Base-by-base conservation (phyloP, 2,797 vertebrate species). In the Eulemur rubriventer region DNA sequence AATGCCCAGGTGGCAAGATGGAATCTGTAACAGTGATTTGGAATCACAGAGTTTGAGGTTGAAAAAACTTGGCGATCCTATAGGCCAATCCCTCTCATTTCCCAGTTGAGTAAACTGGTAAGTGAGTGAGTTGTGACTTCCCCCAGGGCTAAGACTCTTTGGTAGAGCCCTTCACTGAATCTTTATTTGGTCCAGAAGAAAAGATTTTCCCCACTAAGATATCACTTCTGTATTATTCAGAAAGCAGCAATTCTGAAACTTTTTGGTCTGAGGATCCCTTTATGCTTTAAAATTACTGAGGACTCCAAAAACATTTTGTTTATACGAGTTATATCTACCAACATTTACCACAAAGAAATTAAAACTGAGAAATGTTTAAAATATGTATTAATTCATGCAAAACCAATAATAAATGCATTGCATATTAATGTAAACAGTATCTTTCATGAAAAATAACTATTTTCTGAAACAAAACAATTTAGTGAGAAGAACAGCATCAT, bases 381-480 rank as follows among this genome's bases (percentile, higher is more conserved):
- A 48, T 83, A 86, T 69, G 13, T 70, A 94, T 48, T 79, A 55
- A 81, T 52, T 63, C 22, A 82, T 72, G 94, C 79, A 94, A 92
- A 97, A 91, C 3, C 75, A 96, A 91, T 82, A 94, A 92, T 52
- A 93, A 87, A 81, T 26, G 38, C 33, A 88, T 6, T 33, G 6
- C 61, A 81, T 67, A 18, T n/a, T 91, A 95, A 92, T 18, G 24
- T 46, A 95, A 96, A 83, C 14, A 83, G 61, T 61, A 94, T 61
- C 55, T 70, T 59, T 76, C 30, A 67, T 55, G 38, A 79, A 96
- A 91, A 89, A 76, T 11, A 65, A 95, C 35, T 73, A 52, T 79
- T 96, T 93, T 94, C 73, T 91, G 46, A 87, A 96, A 67, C 46
- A 92, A 75, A 92, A n/a, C 12, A 81, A 82, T 61, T 76, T 75